Base-by-base conservation (phyloP, 2,888 invertebrate species). In the Elegia similella region DNA sequence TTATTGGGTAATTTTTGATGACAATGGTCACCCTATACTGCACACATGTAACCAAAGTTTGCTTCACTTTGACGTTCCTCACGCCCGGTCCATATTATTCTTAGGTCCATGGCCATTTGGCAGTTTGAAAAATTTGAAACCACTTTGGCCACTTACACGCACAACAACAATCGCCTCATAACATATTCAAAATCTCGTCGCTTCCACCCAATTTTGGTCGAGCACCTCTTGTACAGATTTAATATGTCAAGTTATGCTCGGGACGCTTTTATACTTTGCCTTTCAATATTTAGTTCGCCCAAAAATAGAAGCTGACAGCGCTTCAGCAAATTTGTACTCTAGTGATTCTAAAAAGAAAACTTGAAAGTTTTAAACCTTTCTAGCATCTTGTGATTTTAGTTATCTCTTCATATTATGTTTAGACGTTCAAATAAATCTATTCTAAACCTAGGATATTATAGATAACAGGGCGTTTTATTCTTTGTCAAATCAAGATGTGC, bases 111-210 rank as follows among this genome's bases (percentile, higher is more conserved):
- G n/a, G n/a, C n/a, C n/a, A n/a, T n/a, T n/a, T n/a, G n/a, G n/a
- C n/a, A n/a, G n/a, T n/a, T n/a, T n/a, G n/a, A n/a, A n/a, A n/a
- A n/a, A n/a, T n/a, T n/a, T n/a, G n/a, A n/a, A n/a, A n/a, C n/a
- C n/a, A n/a, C n/a, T n/a, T n/a, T n/a, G n/a, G n/a, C n/a, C n/a
- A n/a, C n/a, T n/a, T n/a, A n/a, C n/a, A n/a, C n/a, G n/a, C n/a
- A n/a, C n/a, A n/a, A n/a, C n/a, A n/a, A n/a, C n/a, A n/a, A n/a
- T 47, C 47, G 34, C 55, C 47, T 54, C 42, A 55, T 55, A 55
- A 47, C 38, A 55, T 55, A 55, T 55, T 55, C 55, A 55, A 47
- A 55, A 55, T 42, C 47, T 47, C 23, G 13, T 23, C 38, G 38
- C 47, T 47, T 47, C 47, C 10, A 55, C 55, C 47, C 17, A 32